phyloP scores from a whole-genome alignment of 2,888 invertebrate genomes.

The Tubulanus polymorphus region DNA sequence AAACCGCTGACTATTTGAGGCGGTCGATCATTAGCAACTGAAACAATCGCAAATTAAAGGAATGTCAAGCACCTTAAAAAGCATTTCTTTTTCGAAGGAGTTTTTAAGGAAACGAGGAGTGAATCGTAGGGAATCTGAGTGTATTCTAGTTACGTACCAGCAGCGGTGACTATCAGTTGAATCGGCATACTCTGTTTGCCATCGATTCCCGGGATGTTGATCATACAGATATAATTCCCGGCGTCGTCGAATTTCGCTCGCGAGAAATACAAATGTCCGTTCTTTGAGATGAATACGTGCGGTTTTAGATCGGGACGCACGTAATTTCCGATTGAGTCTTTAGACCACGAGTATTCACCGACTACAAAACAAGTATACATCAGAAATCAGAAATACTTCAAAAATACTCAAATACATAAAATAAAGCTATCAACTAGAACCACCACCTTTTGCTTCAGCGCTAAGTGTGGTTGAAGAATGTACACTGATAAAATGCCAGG shows the following conservation, averaged over 20 bases:
- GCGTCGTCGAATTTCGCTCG: conserved; percentile 75
- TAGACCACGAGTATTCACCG: conserved; percentile 87
- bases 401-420: too few species aligned
- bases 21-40: conserved; percentile 34
- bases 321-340: conserved; percentile 83
- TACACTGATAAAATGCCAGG: too few species aligned
- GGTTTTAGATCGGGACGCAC: conserved; percentile 83
- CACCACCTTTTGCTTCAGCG: too few species aligned
- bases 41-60: too few species aligned
- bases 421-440: too few species aligned
- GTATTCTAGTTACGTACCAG: too few species aligned
- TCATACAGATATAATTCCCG: conserved; percentile 34
- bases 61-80: too few species aligned
- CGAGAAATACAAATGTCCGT: conserved; percentile 92
- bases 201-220: conserved; percentile 20
- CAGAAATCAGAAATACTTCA: too few species aligned
- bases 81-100: too few species aligned
- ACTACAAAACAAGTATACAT: conserved; percentile 48
- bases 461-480: too few species aligned
- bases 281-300: conserved; percentile 82
- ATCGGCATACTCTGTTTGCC: conserved; percentile 39
- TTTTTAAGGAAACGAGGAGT: too few species aligned
- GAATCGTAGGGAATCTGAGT: too few species aligned
- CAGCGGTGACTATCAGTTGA: conserved; percentile 28
- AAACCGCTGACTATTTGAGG: conserved; percentile 89